These are phyloP conservation scores for Odontothrips loti DNA, from an alignment of 2,888 invertebrate species.

Conservation along the genomic window DNA sequence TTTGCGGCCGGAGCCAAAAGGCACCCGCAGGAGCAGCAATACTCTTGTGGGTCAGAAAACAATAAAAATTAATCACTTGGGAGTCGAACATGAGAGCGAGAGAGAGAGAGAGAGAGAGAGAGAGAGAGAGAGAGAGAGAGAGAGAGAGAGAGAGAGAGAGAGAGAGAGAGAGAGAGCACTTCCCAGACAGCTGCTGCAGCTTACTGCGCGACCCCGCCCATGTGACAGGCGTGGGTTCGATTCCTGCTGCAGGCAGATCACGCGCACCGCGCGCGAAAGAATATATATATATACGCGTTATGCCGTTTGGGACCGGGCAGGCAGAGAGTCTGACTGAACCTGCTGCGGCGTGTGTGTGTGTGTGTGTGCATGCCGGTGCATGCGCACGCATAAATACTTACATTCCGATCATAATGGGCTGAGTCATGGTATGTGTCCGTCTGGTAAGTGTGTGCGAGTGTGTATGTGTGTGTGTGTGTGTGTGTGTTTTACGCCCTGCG, in stretches of 20 bases:
- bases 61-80: no score
- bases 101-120: no score
- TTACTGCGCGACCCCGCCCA: no score
- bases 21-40: no score
- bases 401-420: constrained; percentile 9
- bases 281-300: not conserved
- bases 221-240: not conserved
- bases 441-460: not conserved
- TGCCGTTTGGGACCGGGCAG: not conserved
- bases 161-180: not conserved
- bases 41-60: no score
- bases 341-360: not conserved
- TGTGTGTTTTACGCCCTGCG: not conserved
- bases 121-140: not conserved
- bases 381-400: constrained; percentile 15
- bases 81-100: not conserved
- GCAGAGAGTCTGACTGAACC: not conserved
- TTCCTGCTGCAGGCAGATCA: not conserved
- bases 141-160: not conserved
- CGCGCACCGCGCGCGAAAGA: not conserved
- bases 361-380: not conserved
- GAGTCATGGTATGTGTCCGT: not conserved
- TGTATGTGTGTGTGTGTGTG: not conserved
- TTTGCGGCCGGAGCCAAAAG: no score
- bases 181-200: no score